Base-by-base conservation (phyloP, 2,113 vertebrate genomes). In the Callipepla squamata region DNA sequence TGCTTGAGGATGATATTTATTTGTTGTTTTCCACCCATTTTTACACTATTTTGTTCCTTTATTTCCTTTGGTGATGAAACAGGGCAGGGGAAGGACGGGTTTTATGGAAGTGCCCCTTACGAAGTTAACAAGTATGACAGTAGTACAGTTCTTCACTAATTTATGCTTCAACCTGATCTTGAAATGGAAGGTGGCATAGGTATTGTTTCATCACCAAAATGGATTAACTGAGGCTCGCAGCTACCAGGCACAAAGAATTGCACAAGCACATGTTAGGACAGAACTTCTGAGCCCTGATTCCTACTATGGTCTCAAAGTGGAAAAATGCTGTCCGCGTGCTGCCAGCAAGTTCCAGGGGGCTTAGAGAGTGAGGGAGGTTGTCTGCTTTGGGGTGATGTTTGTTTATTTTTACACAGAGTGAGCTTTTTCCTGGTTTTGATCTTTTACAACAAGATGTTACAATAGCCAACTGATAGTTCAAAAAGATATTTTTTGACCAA, bases 341-440 rank as follows among this genome's bases (percentile, higher is more conserved):
- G 88, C 80, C 85, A 94, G 80, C 70, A 66, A 5, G 50, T 82
- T 80, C 82, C 90, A 93, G 51, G 58, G 76, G 48, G 57, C 9
- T 86, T 2, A 0, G 0, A 0, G 58, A 44, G 1, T 63, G 36
- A n/a, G 38, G 57, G 34, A 88, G 58, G 42, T 40, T 84, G 76
- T 61, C 87, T 90, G 50, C 79, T 92, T 90, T 63, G 83, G 74
- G 82, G 58, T 26, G 13, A 55, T 58, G 65, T 25, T 78, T 89
- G 74, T 16, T 91, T 88, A 73, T 63, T 93, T 94, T 91, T 42
- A 77, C 83, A 88, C 25, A 88, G 80, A 73, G 66, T 9, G 32
- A 94, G 66, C 9, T 65, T 85, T 91, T 91, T 84, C 73, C 51
- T 59, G 23, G 57, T 76, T 94, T 95, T 92, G 70, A 80, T 85